Percentiles rank a stretch among this genome's conserved stretches.
phyloP scores from a whole-genome alignment of 2,888 invertebrate species.

The Xestia c-nigrum region DNA sequence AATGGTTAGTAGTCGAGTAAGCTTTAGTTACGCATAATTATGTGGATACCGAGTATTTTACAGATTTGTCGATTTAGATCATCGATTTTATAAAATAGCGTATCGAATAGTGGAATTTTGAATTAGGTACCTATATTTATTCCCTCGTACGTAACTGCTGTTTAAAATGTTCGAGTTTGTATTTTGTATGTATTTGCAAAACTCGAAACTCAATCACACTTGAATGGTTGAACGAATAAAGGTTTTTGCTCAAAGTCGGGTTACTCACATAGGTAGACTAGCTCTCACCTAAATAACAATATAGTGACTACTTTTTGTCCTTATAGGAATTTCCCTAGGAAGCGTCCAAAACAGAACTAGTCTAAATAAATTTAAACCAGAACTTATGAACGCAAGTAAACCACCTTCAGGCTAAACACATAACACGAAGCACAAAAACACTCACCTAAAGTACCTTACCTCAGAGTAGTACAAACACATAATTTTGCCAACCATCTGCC shows the following conservation, averaged over 20 bases:
- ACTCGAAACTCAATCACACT: background rate
- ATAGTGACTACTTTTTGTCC: background rate
- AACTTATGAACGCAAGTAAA: background rate
- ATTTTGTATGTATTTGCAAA: background rate
- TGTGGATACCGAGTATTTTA: conserved; percentile 43
- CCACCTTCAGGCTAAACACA: background rate
- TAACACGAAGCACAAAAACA: background rate
- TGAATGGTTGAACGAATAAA: accelerated
- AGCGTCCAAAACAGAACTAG: background rate
- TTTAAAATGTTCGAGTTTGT: background rate
- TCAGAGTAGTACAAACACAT: conserved; percentile 17
- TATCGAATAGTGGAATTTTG: conserved; percentile 18
- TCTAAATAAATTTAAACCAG: background rate
- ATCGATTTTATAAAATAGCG: conserved; percentile 19
- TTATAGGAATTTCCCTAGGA: background rate
- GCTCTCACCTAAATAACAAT: background rate
- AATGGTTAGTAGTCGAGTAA: conserved; percentile 39
- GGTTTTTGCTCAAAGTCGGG: background rate
- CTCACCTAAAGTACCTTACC: conserved; percentile 12
- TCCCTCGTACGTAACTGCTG: background rate
- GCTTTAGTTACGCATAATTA: conserved; percentile 59
- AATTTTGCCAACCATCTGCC: conserved; percentile 47
- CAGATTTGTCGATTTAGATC: conserved; percentile 40
- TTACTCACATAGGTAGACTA: background rate
- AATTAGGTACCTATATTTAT: background rate